phyloP scores from a whole-genome alignment of 53 echinoderm and acorn worm species.

The Temnopleurus reevesii region DNA sequence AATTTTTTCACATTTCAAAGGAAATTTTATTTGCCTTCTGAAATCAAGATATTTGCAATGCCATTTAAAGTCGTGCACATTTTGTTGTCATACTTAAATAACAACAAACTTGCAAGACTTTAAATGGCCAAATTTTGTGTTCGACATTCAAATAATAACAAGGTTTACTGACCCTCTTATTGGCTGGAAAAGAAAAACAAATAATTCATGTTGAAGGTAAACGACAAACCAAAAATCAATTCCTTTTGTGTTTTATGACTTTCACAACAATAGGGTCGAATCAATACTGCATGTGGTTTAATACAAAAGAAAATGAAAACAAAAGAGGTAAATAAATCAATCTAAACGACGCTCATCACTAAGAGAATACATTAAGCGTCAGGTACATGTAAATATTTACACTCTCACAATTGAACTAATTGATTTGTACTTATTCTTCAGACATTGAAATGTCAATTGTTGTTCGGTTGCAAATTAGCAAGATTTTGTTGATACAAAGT shows the following conservation, averaged over 20 bases:
- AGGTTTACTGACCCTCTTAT: neutral
- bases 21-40: no score
- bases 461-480: no score
- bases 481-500: no score
- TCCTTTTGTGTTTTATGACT: neutral
- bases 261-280: neutral
- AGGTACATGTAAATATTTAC: conserved; percentile 5
- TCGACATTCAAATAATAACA: neutral
- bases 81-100: neutral
- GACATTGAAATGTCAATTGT: no score
- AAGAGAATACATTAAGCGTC: neutral
- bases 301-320: neutral
- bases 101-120: neutral
- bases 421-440: neutral
- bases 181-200: neutral
- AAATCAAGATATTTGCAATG: no score
- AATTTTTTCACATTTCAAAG: no score
- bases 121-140: no score
- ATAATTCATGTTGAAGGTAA: neutral
- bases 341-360: neutral
- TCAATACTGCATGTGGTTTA: neutral
- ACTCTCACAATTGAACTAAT: neutral
- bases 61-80: no score
- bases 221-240: neutral
- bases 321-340: conserved; percentile 15